These are phyloP conservation scores for Labeo rohita DNA, from an alignment of 2,113 vertebrate genomes.

Conservation along the genomic window DNA sequence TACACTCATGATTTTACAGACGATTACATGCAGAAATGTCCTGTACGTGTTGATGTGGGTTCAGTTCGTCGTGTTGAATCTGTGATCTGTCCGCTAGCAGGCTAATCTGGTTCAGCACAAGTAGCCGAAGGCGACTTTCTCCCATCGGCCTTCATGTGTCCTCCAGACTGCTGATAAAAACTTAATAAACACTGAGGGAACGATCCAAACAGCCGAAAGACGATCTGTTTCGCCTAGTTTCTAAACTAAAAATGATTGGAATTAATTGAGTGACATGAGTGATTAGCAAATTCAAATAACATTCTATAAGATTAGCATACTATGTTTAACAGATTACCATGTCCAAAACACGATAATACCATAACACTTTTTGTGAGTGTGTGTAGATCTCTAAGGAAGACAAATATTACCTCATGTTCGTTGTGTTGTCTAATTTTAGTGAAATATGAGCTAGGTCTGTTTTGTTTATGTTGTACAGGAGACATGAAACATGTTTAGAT, in stretches of 20 bases:
- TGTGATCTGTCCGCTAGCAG: background rate
- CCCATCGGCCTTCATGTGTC: background rate
- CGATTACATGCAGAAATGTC: background rate
- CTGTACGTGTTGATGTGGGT: background rate
- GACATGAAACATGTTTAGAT: background rate
- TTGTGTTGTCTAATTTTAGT: background rate
- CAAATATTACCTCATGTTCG: no score
- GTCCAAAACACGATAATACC: background rate
- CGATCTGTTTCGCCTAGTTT: background rate
- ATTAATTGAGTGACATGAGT: background rate
- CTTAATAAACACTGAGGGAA: background rate
- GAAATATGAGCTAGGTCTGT: background rate
- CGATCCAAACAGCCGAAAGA: background rate
- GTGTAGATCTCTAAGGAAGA: no score
- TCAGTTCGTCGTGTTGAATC: background rate
- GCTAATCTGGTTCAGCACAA: background rate
- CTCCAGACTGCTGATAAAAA: conserved; percentile 3
- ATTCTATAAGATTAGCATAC: no score
- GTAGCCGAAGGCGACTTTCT: background rate
- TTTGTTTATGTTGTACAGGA: background rate
- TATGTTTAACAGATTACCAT: background rate
- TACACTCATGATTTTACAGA: background rate
- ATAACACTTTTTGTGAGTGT: background rate
- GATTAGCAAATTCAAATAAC: background rate
- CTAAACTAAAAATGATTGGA: background rate